These are phyloP conservation scores for Varanus komodoensis DNA, from an alignment of 2,113 vertebrate genomes.

Conservation along the genomic window DNA sequence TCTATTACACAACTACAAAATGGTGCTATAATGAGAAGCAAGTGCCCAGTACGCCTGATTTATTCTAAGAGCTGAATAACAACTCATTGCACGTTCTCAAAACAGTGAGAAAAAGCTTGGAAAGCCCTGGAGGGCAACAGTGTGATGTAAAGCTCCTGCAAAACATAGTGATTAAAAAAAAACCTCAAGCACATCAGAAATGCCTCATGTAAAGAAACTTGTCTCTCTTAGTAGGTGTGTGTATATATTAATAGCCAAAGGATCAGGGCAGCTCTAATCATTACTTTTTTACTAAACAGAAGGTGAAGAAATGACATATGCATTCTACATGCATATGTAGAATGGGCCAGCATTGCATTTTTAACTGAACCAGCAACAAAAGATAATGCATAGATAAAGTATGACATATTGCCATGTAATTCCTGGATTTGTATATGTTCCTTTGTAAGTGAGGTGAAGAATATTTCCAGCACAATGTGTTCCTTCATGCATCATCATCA, in stretches of 20 bases:
- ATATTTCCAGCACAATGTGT: fast-evolving
- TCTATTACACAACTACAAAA: no score
- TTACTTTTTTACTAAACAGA: neutral
- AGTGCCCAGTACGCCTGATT: no score
- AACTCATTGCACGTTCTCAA: no score
- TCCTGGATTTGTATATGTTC: neutral
- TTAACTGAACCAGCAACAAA: neutral
- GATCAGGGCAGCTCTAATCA: fast-evolving
- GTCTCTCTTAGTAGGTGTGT: neutral
- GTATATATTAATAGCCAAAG: fast-evolving
- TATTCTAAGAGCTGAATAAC: no score
- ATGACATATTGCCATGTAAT: conserved; percentile 1
- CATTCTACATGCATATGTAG: no score
- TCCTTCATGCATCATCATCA: fast-evolving
- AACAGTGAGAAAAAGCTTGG: no score
- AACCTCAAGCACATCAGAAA: no score
- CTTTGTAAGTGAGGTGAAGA: fast-evolving
- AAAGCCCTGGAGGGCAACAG: no score
- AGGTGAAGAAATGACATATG: neutral
- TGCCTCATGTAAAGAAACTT: no score
- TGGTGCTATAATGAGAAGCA: no score
- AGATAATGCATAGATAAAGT: conserved; percentile 30
- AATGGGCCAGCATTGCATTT: neutral
- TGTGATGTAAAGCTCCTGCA: no score
- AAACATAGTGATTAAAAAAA: no score